phyloP scores from a whole-genome alignment of 2,113 vertebrate genomes.

The Oryzias melastigma region DNA sequence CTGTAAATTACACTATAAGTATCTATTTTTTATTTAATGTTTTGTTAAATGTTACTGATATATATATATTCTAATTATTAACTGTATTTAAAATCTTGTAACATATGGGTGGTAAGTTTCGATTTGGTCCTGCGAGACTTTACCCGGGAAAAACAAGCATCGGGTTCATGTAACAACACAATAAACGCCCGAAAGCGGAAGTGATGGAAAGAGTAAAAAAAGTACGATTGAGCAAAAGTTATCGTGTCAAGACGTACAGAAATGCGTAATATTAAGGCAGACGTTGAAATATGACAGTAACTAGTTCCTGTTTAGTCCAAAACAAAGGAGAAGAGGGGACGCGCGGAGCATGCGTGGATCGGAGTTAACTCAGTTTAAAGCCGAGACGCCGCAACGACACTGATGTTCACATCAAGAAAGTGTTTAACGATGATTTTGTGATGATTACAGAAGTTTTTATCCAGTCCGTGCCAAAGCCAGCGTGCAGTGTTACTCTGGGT shows the following conservation, averaged over 20 bases:
- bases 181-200: conserved; percentile 70
- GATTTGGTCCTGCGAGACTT: conserved; percentile 12
- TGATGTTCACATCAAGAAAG: conserved; percentile 1
- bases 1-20: rapidly evolving
- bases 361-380: neutral
- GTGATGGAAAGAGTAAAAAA: conserved; percentile 36
- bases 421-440: neutral
- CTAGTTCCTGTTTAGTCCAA: neutral
- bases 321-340: neutral
- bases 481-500: conserved; percentile 16
- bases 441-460: conserved; percentile 9
- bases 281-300: conserved; percentile 1
- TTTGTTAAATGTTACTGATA: too few relatives aligned
- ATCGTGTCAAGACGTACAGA: neutral
- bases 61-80: too few relatives aligned
- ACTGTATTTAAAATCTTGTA: rapidly evolving
- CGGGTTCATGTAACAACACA: rapidly evolving
- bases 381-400: conserved; percentile 5
- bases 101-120: rapidly evolving
- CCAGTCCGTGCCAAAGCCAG: neutral
- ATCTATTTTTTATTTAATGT: neutral
- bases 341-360: neutral
- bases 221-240: neutral
- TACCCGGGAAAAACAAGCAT: rapidly evolving
- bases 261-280: rapidly evolving